These are phyloP conservation scores for Eunapius fragilis DNA, from an alignment of 37 sponge, comb jelly and placozoan species.

Conservation along the genomic window DNA sequence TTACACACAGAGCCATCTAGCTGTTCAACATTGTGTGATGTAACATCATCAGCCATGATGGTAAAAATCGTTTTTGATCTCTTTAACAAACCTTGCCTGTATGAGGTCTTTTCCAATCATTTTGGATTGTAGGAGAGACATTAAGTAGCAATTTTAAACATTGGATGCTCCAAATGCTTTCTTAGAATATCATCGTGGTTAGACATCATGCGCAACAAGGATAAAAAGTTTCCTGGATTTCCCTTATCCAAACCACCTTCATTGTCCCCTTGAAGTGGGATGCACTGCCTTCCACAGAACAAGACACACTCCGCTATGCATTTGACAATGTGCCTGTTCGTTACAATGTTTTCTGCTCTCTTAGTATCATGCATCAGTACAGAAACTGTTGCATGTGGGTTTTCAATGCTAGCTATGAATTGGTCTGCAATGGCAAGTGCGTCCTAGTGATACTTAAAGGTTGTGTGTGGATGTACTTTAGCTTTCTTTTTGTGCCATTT, in stretches of 20 bases:
- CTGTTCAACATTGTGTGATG: slow-evolving; percentile 42
- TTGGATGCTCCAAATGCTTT: slow-evolving; percentile 46
- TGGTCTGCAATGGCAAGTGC: slow-evolving; percentile 25
- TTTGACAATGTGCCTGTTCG: slow-evolving; percentile 52
- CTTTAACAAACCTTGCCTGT: slow-evolving; percentile 26
- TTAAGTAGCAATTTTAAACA: slow-evolving; percentile 52
- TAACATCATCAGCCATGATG: slow-evolving; percentile 61
- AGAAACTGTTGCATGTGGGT: slow-evolving; percentile 30
- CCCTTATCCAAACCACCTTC: slow-evolving; percentile 31
- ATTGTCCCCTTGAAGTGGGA: slow-evolving; percentile 59
- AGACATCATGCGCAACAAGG: slow-evolving; percentile 37
- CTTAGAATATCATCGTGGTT: slow-evolving; percentile 39
- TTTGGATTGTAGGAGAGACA: slow-evolving; percentile 54
- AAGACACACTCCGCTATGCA: slow-evolving; percentile 30
- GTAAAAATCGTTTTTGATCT: slow-evolving; percentile 14
- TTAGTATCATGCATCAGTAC: slow-evolving; percentile 10
- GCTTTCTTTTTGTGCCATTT: slow-evolving; percentile 8
- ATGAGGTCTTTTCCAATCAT: slow-evolving; percentile 59
- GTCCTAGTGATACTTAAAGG: slow-evolving; percentile 11
- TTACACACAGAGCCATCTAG: slow-evolving; percentile 49
- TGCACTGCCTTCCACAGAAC: slow-evolving; percentile 57
- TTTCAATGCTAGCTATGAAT: slow-evolving; percentile 35
- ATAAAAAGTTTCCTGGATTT: slow-evolving; percentile 69
- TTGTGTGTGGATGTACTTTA: slow-evolving; percentile 20
- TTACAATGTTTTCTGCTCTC: slow-evolving; percentile 8